Conservation (phyloP, 2,888 invertebrate species). For the Dusona sp. region DNA sequence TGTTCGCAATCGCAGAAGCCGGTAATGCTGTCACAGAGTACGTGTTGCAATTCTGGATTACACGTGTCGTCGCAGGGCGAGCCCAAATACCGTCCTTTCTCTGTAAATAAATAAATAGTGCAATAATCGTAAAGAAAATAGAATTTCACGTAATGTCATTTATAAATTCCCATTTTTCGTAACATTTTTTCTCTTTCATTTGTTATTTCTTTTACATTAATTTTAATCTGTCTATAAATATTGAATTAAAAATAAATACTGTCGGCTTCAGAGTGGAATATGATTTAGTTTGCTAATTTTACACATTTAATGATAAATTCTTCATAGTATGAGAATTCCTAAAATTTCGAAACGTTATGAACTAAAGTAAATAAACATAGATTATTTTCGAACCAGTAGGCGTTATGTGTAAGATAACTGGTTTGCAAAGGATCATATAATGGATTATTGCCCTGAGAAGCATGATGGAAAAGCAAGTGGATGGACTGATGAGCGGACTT, state of each 20-base stretch:
- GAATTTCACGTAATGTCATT: neutral
- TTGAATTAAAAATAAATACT: no score
- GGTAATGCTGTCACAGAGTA: slow-evolving; percentile 90
- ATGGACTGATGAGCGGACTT: slow-evolving; percentile 23
- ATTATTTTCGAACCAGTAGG: neutral
- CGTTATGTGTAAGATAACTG: neutral
- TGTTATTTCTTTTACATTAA: neutral
- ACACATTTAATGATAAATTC: neutral
- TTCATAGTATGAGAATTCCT: neutral
- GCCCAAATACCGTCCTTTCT: slow-evolving; percentile 92
- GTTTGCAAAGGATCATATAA: neutral
- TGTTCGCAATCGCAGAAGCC: slow-evolving; percentile 92
- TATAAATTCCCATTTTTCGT: neutral
- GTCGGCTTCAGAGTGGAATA: neutral
- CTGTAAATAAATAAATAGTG: slow-evolving; percentile 84
- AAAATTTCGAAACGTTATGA: neutral
- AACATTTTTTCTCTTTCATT: neutral
- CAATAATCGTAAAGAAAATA: neutral
- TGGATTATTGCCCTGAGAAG: neutral
- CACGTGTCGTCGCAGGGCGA: slow-evolving; percentile 92
- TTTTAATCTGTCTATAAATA: no score
- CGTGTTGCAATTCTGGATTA: slow-evolving; percentile 90
- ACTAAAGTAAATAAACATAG: neutral
- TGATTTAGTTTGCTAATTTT: neutral
- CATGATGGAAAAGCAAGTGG: neutral